These are phyloP conservation scores for Eulimnadia texana DNA, from an alignment of 1,140 invertebrate species.

Conservation along the genomic window DNA sequence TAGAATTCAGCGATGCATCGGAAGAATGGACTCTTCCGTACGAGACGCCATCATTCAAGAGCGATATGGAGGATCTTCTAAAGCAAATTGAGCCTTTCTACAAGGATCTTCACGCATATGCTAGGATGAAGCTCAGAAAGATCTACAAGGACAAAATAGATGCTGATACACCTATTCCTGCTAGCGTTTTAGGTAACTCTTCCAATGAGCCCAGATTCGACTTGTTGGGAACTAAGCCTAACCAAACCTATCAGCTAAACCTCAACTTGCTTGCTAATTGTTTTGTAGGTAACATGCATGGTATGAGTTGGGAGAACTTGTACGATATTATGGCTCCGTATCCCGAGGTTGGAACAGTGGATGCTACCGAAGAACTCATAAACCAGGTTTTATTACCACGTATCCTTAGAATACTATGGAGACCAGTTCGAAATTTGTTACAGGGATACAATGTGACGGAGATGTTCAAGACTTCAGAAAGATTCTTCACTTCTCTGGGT, in stretches of 20 bases:
- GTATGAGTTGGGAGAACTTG: no score
- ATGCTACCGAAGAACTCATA: slow-evolving; percentile 23
- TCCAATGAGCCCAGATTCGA: no score
- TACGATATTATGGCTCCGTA: slow-evolving; percentile 23
- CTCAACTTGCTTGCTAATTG: no score
- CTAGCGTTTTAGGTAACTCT: slow-evolving; percentile 68
- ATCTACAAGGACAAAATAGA: slow-evolving; percentile 53
- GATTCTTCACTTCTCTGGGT: slow-evolving; percentile 70
- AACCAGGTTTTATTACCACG: slow-evolving; percentile 6
- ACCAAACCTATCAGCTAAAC: no score
- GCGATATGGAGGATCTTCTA: slow-evolving; percentile 67
- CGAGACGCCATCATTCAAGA: slow-evolving; percentile 49
- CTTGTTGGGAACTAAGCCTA: no score
- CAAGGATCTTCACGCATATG: slow-evolving; percentile 74
- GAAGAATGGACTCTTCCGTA: slow-evolving; percentile 60
- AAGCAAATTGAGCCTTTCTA: slow-evolving; percentile 70
- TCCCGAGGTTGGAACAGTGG: slow-evolving; percentile 21
- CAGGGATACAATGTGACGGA: slow-evolving; percentile 63
- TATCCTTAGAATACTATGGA: no score
- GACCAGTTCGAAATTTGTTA: no score
- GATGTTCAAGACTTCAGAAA: slow-evolving; percentile 65
- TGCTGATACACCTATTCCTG: slow-evolving; percentile 60
- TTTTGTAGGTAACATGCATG: no score
- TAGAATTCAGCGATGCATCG: slow-evolving; percentile 14
- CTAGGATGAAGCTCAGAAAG: slow-evolving; percentile 64